Base-by-base conservation (phyloP, 2,888 invertebrate genomes). In the Orthosia gracilis region DNA sequence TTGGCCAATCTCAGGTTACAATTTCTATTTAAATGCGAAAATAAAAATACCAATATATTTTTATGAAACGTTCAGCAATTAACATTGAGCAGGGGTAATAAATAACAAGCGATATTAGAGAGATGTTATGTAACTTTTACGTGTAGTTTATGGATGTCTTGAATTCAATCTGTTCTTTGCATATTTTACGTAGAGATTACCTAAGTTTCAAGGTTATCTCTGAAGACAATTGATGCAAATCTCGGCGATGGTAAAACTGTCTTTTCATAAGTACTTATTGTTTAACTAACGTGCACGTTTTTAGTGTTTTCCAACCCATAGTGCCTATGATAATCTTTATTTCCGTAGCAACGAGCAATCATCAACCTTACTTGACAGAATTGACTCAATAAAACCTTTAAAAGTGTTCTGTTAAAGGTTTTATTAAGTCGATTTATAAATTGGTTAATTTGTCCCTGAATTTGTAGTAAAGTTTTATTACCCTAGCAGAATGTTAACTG, bases 41-140 rank as follows among this genome's bases (percentile, higher is more conserved):
- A 85, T 84, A 85, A 84, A 85, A 85, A 85, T 84, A 85, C 72
- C 49, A 45, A 57, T 81, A 71, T 59, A 45, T 55, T 49, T 66
- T 47, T 69, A 65, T 50, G 47, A 54, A 62, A 59, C 17, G 26
- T 66, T 52, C 52, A 73, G 65, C 80, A 73, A 78, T 75, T 61
- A 76, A 73, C 76, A 76, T 70, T 82, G 73, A 63, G 63, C 31
- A 57, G 55, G 50, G 21, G 26, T 40, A 23, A 57, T 18, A 58
- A 17, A 57, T 18, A 58, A 17, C n/a, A 23, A 70, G 26, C 1
- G 18, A 13, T 54, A 26, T 59, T 59, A 13, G 12, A 50, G 12
- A 45, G 12, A 45, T 31, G 50, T 62, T 66, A 57, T 58, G 54
- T 54, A 61, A 64, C 40, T 21, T 49, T n/a, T 65, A 40, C 40